phyloP scores from a whole-genome alignment of 2,888 invertebrate species.

The Drosophila melanosoma region DNA sequence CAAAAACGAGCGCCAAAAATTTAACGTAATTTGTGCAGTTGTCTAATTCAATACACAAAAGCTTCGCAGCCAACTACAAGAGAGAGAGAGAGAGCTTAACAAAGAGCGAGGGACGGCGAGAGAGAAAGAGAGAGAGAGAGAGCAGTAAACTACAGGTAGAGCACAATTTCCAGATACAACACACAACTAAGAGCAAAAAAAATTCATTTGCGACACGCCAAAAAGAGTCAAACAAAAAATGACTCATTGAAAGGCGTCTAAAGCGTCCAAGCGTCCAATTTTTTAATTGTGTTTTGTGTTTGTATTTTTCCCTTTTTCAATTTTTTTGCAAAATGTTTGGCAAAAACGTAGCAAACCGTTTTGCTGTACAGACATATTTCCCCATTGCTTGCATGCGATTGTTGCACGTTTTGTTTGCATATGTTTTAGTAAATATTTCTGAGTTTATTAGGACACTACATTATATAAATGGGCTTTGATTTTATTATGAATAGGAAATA shows the following conservation, averaged over 20 bases:
- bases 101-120: neutral
- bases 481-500: neutral
- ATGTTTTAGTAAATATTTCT: neutral
- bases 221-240: slow-evolving; percentile 48
- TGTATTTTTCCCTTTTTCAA: slow-evolving; percentile 7
- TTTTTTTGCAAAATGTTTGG: slow-evolving; percentile 13
- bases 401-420: neutral
- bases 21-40: slow-evolving; percentile 72
- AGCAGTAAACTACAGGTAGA: slow-evolving; percentile 60
- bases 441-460: neutral
- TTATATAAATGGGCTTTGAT: neutral
- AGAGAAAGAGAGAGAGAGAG: slow-evolving; percentile 5
- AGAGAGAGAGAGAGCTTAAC: neutral
- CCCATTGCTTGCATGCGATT: neutral
- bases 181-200: slow-evolving; percentile 55
- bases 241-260: slow-evolving; percentile 56
- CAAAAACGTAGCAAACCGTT: neutral
- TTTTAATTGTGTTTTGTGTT: slow-evolving; percentile 27
- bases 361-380: neutral
- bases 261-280: slow-evolving; percentile 40
- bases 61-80: slow-evolving; percentile 41
- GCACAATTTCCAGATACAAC: slow-evolving; percentile 50
- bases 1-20: slow-evolving; percentile 70
- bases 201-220: slow-evolving; percentile 64
- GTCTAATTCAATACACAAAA: slow-evolving; percentile 76